Conservation (phyloP, 1,140 invertebrate species). For the Pseudomyrmex sp. region DNA sequence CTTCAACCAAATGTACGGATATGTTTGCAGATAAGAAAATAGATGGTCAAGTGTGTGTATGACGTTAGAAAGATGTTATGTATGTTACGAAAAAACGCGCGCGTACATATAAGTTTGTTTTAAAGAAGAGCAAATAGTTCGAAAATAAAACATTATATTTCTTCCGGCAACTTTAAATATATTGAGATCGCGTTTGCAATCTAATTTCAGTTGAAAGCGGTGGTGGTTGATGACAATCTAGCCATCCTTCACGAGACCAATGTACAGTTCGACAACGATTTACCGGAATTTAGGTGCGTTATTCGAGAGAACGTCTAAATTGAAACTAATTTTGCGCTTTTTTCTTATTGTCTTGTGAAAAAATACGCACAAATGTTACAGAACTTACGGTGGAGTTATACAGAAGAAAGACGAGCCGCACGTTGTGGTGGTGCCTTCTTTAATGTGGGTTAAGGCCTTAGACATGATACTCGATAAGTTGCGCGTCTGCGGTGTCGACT, state of each 20-base stretch:
- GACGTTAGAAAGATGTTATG: background rate
- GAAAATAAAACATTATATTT: no score
- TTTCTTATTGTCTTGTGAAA: background rate
- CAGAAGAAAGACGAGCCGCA: conserved; percentile 86
- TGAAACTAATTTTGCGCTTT: background rate
- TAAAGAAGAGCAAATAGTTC: no score
- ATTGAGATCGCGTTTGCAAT: no score
- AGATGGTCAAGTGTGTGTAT: background rate
- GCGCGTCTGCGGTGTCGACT: conserved; percentile 92
- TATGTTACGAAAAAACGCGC: no score
- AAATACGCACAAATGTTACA: conserved; percentile 76
- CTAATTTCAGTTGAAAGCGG: conserved; percentile 92
- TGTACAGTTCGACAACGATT: conserved; percentile 95
- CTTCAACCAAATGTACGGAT: background rate
- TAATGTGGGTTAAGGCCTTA: conserved; percentile 98
- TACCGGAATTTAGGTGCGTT: conserved; percentile 94
- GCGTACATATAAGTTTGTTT: no score
- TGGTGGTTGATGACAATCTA: conserved; percentile 92
- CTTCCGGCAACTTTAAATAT: no score
- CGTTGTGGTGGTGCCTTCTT: conserved; percentile 92
- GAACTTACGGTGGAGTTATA: conserved; percentile 93
- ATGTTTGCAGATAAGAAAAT: conserved; percentile 1
- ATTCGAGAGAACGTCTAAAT: background rate
- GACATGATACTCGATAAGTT: conserved; percentile 96
- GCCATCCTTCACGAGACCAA: conserved; percentile 91